These are phyloP conservation scores for Colletes collaris DNA, from an alignment of 2,888 invertebrate species.

Conservation along the genomic window DNA sequence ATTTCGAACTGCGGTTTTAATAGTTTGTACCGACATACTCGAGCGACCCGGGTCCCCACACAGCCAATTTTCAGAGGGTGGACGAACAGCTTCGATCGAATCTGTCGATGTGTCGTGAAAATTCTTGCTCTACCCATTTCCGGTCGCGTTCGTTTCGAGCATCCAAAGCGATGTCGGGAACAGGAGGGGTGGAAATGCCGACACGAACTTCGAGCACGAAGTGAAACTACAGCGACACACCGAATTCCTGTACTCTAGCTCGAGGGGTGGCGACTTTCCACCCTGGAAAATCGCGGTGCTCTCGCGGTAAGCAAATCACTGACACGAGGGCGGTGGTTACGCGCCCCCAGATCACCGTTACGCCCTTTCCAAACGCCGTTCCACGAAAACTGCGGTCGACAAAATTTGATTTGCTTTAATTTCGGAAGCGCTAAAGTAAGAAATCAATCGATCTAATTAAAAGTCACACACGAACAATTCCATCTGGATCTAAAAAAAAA, in stretches of 20 bases:
- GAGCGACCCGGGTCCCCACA: background rate
- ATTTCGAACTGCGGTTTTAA: constrained; percentile 59
- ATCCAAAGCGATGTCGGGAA: background rate
- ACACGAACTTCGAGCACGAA: constrained; percentile 18
- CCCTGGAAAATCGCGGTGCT: constrained; percentile 15
- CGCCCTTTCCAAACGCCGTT: background rate
- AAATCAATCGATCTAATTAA: too few species aligned
- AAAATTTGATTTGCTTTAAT: background rate
- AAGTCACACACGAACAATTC: too few species aligned
- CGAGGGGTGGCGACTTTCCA: background rate
- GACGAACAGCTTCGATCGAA: constrained; percentile 28
- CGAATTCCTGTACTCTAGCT: constrained; percentile 5
- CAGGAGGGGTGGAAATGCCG: constrained; percentile 3
- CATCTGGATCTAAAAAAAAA: too few species aligned
- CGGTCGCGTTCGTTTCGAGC: background rate
- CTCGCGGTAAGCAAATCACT: constrained; percentile 31
- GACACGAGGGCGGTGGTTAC: background rate
- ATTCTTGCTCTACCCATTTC: background rate
- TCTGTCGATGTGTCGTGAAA: constrained; percentile 13
- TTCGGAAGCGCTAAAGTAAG: too few species aligned
- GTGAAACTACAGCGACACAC: constrained; percentile 26
- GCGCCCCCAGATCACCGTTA: background rate
- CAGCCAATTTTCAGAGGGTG: constrained; percentile 35
- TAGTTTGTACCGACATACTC: constrained; percentile 39
- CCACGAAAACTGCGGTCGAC: background rate